phyloP scores from a whole-genome alignment of 2,888 invertebrate genomes.

The Odontocerum albicorne region DNA sequence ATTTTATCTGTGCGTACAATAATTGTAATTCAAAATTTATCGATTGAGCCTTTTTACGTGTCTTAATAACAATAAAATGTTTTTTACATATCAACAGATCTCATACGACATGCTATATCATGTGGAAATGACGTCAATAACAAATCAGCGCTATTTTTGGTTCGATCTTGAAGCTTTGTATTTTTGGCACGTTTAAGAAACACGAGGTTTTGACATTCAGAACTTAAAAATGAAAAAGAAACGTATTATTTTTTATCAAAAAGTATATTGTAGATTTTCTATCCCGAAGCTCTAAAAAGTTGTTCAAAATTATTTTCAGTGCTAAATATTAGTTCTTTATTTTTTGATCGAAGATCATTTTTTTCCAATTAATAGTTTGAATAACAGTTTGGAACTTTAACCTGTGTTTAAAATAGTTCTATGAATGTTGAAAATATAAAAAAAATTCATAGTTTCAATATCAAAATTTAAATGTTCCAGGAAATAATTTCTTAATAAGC shows the following conservation, averaged over 20 bases:
- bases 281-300: background rate
- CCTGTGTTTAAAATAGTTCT: no score
- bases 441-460: background rate
- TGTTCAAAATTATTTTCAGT: background rate
- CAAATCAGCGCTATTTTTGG: constrained; percentile 35
- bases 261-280: background rate
- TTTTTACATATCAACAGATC: no score
- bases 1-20: no score
- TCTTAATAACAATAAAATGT: no score
- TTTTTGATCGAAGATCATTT: background rate
- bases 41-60: no score
- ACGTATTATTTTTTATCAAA: background rate
- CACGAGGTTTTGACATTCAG: constrained; percentile 34
- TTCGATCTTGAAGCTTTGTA: constrained; percentile 33
- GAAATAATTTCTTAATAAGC: background rate
- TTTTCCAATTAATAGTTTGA: background rate
- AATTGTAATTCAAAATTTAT: no score
- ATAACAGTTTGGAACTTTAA: no score
- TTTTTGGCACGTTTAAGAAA: constrained; percentile 33
- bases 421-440: background rate
- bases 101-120: constrained; percentile 34
- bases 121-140: constrained; percentile 32
- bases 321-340: background rate
- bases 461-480: background rate
- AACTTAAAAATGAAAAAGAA: constrained; percentile 12